These are phyloP conservation scores for Hippocampus barbouri DNA, from an alignment of 2,113 vertebrate species.

Conservation along the genomic window DNA sequence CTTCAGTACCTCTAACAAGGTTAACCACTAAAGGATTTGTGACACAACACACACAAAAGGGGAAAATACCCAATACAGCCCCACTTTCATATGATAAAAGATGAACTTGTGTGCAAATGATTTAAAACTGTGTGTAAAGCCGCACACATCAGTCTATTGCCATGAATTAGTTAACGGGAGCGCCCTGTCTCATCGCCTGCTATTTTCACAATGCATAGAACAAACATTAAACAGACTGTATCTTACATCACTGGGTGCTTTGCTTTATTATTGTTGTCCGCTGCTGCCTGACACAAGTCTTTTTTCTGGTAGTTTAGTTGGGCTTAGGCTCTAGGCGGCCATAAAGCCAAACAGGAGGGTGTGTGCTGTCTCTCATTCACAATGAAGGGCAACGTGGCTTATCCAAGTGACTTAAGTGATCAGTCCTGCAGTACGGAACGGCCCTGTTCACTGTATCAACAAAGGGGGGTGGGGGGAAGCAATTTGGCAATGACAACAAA, in stretches of 20 bases:
- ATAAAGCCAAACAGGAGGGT: constrained; percentile 58
- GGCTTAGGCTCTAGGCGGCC: constrained; percentile 30
- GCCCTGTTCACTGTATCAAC: constrained; percentile 42
- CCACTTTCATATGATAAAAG: too few relatives aligned
- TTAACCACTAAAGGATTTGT: too few relatives aligned
- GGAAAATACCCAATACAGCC: too few relatives aligned
- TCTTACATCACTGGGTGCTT: background rate
- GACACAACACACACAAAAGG: too few relatives aligned
- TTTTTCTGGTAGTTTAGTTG: constrained; percentile 17
- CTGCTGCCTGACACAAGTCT: constrained; percentile 44
- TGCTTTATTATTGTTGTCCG: constrained; percentile 11
- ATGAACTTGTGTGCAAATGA: too few relatives aligned
- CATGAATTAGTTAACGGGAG: too few relatives aligned
- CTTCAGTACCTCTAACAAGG: too few relatives aligned
- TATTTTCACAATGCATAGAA: background rate
- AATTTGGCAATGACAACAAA: constrained; percentile 50
- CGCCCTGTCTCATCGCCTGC: background rate
- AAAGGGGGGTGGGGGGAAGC: constrained; percentile 17
- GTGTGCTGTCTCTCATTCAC: constrained; percentile 21
- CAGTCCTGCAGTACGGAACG: constrained; percentile 10
- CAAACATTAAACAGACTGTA: background rate
- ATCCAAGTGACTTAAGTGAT: constrained; percentile 34
- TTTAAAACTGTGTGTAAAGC: too few relatives aligned
- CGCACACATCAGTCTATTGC: too few relatives aligned
- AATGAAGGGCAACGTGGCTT: constrained; percentile 41